phyloP scores from a whole-genome alignment of 2,888 invertebrate genomes.

The Leptinotarsa haldemani region DNA sequence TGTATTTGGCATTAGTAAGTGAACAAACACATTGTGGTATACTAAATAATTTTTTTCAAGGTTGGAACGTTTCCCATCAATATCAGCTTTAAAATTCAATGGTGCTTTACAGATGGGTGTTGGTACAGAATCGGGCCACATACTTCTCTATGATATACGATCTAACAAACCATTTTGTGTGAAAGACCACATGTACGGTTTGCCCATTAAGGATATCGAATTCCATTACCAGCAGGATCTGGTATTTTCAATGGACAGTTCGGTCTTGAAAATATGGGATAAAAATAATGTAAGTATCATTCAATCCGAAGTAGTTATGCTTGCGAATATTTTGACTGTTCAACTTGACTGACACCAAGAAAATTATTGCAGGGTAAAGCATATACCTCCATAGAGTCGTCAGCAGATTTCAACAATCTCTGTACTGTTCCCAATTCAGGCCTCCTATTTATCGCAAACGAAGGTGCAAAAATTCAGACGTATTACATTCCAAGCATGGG shows the following conservation, averaged over 20 bases:
- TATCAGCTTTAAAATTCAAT: conserved; percentile 84
- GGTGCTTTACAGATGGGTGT: conserved; percentile 84
- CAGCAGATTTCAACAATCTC: conserved; percentile 87
- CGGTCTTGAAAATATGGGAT: conserved; percentile 92
- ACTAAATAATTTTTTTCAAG: conserved; percentile 64
- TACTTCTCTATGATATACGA: conserved; percentile 93
- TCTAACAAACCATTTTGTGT: conserved; percentile 87
- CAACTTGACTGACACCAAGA: background rate
- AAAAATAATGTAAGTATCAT: conserved; percentile 76
- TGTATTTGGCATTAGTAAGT: no score
- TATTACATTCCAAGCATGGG: conserved; percentile 93
- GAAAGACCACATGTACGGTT: conserved; percentile 95
- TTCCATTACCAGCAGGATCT: conserved; percentile 85
- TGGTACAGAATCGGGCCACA: conserved; percentile 94
- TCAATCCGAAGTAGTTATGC: background rate
- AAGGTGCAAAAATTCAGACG: conserved; percentile 92
- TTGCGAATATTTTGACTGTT: background rate
- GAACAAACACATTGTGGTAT: no score
- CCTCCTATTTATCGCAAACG: conserved; percentile 94
- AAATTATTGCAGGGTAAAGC: conserved; percentile 81
- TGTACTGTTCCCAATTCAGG: conserved; percentile 92
- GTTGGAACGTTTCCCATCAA: conserved; percentile 74
- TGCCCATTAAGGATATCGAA: conserved; percentile 89
- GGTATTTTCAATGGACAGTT: conserved; percentile 89
- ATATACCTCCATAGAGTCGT: conserved; percentile 91